These are phyloP conservation scores for Halcyon malimbica DNA, from an alignment of 2,113 vertebrate species.

Conservation along the genomic window DNA sequence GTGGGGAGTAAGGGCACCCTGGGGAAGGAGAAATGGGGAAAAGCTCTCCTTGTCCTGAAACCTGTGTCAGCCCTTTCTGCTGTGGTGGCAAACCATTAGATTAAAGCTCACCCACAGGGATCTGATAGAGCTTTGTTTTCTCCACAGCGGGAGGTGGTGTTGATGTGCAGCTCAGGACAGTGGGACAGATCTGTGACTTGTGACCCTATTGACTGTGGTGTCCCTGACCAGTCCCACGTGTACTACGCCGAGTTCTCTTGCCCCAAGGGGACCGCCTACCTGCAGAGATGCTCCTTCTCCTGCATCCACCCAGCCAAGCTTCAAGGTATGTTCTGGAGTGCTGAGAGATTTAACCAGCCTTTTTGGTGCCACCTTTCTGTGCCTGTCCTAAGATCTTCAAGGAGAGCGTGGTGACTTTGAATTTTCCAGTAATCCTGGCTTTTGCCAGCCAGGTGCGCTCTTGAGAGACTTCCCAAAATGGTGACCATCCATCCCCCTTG, in stretches of 20 bases:
- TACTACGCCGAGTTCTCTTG: constrained; percentile 90
- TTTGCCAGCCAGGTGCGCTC: not conserved
- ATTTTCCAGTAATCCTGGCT: not conserved
- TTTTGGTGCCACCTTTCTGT: not conserved
- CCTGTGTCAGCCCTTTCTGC: not conserved
- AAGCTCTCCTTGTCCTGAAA: not conserved
- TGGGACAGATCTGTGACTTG: constrained; percentile 90
- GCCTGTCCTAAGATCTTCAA: not conserved
- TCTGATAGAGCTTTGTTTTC: not conserved
- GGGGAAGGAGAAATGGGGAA: not conserved
- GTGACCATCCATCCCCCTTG: not conserved
- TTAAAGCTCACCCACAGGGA: not conserved
- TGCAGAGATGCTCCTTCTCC: constrained; percentile 87
- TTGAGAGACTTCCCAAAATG: not conserved
- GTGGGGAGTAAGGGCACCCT: not conserved
- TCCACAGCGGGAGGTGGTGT: constrained; percentile 74
- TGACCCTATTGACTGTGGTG: constrained; percentile 82
- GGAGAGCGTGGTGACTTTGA: not conserved
- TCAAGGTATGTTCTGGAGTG: constrained; percentile 81
- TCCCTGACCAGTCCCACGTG: constrained; percentile 85
- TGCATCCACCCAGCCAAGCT: constrained; percentile 93
- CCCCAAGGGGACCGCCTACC: constrained; percentile 83
- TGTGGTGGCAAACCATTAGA: not conserved
- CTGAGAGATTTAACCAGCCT: not conserved
- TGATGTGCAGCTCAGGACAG: constrained; percentile 82